These are phyloP conservation scores for Melanotaenia parkinsoni DNA, from an alignment of 2,797 vertebrate genomes.

Conservation along the genomic window DNA sequence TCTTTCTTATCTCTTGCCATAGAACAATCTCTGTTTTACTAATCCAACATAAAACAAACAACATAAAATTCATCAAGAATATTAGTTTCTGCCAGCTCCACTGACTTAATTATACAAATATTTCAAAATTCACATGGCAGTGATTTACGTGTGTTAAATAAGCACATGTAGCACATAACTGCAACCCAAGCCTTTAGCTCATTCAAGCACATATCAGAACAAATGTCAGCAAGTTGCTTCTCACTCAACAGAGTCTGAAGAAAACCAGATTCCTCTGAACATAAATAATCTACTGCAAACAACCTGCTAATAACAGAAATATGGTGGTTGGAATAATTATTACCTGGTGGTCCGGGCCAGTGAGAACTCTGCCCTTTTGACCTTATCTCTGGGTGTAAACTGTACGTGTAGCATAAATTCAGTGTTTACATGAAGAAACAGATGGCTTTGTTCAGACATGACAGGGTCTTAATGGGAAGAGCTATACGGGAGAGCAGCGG, in stretches of 20 bases:
- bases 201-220: constrained; percentile 23
- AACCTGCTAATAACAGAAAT: constrained; percentile 45
- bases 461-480: constrained; percentile 4
- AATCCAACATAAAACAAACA: background rate
- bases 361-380: constrained; percentile 10
- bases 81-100: background rate
- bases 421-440: constrained; percentile 9
- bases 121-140: constrained; percentile 24
- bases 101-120: constrained; percentile 27
- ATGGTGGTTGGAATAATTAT: constrained; percentile 22
- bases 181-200: constrained; percentile 5
- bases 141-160: constrained; percentile 30
- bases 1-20: constrained; percentile 8
- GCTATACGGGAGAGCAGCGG: background rate
- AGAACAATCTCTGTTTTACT: background rate
- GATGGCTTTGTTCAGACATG: constrained; percentile 18
- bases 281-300: constrained; percentile 34
- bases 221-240: constrained; percentile 16
- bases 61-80: constrained; percentile 2
- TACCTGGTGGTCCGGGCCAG: constrained; percentile 18
- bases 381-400: constrained; percentile 7
- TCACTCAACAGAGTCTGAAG: constrained; percentile 22
- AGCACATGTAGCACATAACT: constrained; percentile 1
- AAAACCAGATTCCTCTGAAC: constrained; percentile 44
- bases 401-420: background rate